Evolutionary conservation across 2,888 invertebrate genomes (phyloP).

Genomic region (Orthosia gothica): DNA sequence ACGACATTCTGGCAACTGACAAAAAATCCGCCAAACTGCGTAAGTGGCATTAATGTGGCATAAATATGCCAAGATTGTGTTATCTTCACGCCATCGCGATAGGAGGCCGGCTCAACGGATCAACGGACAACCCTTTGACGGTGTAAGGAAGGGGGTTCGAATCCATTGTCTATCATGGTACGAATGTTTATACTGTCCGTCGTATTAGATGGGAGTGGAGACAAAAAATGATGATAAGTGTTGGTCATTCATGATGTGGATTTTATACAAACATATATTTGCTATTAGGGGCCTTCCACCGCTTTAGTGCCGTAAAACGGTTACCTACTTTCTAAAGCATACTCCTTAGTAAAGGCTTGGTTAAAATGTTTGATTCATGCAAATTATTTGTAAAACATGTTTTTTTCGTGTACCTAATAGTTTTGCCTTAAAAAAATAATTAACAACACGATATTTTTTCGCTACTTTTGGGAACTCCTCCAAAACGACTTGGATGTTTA

Average conservation of each 20-base stretch:
- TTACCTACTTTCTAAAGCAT: too few relatives aligned
- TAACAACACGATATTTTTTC: too few relatives aligned
- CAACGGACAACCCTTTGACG: slow-evolving; percentile 77
- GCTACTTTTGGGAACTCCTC: too few relatives aligned
- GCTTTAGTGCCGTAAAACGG: too few relatives aligned
- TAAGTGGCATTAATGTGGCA: slow-evolving; percentile 75
- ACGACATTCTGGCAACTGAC: slow-evolving; percentile 72
- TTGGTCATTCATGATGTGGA: background rate
- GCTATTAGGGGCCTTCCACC: too few relatives aligned
- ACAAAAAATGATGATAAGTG: slow-evolving; percentile 6
- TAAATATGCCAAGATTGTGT: slow-evolving; percentile 70
- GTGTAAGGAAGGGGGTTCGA: slow-evolving; percentile 61
- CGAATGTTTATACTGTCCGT: slow-evolving; percentile 46
- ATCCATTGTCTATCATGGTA: slow-evolving; percentile 67
- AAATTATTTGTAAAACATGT: too few relatives aligned
- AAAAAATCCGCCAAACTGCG: slow-evolving; percentile 76
- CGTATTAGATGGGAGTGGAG: slow-evolving; percentile 6
- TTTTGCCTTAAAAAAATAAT: too few relatives aligned
- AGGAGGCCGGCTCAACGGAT: slow-evolving; percentile 74
- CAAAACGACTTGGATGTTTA: too few relatives aligned
- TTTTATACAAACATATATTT: slow-evolving; percentile 1
- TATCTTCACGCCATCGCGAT: slow-evolving; percentile 75
- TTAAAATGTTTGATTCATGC: too few relatives aligned
- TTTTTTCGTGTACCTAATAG: too few relatives aligned
- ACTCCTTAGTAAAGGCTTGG: too few relatives aligned